Evolutionary conservation across 2,888 invertebrate genomes (phyloP), one percentile per base, ranked within the genome.

Genomic region (Apocheima hispidaria): DNA sequence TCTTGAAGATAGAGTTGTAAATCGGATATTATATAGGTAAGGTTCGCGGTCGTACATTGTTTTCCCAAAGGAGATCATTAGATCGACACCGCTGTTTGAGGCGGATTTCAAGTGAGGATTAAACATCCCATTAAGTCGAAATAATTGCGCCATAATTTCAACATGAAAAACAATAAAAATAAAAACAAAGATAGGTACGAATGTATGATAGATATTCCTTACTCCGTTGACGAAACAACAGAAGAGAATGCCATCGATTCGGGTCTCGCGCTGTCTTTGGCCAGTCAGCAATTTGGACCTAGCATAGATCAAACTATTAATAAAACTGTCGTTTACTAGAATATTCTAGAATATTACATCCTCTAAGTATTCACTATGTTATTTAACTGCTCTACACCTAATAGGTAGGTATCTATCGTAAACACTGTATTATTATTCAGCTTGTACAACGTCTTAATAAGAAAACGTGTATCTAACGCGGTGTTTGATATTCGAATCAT

Each of bases 401-500:
- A 44, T 54, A 18, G 2, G 21, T 40, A 36, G 16, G 30, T 43
- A 20, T 4, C 14, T 51, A 28, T 49, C 26, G 33, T 44, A 82
- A 79, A 84, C 83, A 82, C 71, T 71, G 55, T 75, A 80, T 90
- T 89, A 84, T 83, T 86, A 90, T 90, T 88, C 88, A 85, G 74
- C 70, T 78, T 79, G 77, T 80, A 84, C 80, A 76, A 79, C 81
- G 69, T 81, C 83, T 86, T 91, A 90, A 91, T 91, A 91, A 90
- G 89, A 90, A 89, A 88, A 90, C 88, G 88, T 88, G 88, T 89
- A 85, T 84, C 82, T 88, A 88, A 88, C 84, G 83, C 81, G 83
- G 83, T 85, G 88, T 88, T 88, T 88, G 88, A 87, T 91, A 90
- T 90, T 90, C 89, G 86, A 85, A 85, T 87, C 84, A 84, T 84